Percentiles rank a stretch among this genome's conserved stretches.
These are phyloP conservation scores for Agrotis clavis DNA, from an alignment of 2,888 invertebrate species.

Conservation along the genomic window DNA sequence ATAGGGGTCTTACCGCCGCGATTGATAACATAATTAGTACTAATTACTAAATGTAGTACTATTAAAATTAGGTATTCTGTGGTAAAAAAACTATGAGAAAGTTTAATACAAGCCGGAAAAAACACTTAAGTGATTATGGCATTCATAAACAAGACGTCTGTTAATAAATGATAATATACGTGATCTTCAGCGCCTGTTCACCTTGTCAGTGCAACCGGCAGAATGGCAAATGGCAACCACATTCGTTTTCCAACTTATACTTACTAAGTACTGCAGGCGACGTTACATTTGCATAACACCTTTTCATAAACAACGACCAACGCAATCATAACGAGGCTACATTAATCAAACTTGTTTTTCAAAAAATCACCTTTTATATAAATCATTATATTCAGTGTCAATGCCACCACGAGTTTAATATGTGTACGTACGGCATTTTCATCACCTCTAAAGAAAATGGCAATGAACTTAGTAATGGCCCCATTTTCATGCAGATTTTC, in stretches of 20 bases:
- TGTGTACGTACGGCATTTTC: conserved; percentile 17
- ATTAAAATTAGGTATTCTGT: no score
- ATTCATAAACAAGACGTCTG: conserved; percentile 1
- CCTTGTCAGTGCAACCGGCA: conserved; percentile 41
- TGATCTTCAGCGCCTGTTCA: conserved; percentile 46
- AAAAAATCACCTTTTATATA: conserved; percentile 23
- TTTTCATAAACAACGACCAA: conserved; percentile 44
- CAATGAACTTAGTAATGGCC: conserved; percentile 33
- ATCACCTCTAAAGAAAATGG: conserved; percentile 29
- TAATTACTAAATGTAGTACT: no score
- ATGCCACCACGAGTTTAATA: conserved; percentile 15
- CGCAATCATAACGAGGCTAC: conserved; percentile 24
- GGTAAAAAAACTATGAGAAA: no score
- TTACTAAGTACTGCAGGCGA: conserved; percentile 30
- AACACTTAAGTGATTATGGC: background rate
- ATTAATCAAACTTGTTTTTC: conserved; percentile 35
- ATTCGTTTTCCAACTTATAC: conserved; percentile 23
- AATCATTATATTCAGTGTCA: conserved; percentile 38
- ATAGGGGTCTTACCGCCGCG: no score
- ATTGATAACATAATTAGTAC: no score
- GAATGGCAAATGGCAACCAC: conserved; percentile 47
- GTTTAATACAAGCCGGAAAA: background rate
- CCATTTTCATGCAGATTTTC: conserved; percentile 36
- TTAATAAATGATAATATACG: conserved; percentile 3
- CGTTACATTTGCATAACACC: conserved; percentile 50